These are phyloP conservation scores for Bombus confusus DNA, from an alignment of 1,140 invertebrate genomes.

Conservation along the genomic window DNA sequence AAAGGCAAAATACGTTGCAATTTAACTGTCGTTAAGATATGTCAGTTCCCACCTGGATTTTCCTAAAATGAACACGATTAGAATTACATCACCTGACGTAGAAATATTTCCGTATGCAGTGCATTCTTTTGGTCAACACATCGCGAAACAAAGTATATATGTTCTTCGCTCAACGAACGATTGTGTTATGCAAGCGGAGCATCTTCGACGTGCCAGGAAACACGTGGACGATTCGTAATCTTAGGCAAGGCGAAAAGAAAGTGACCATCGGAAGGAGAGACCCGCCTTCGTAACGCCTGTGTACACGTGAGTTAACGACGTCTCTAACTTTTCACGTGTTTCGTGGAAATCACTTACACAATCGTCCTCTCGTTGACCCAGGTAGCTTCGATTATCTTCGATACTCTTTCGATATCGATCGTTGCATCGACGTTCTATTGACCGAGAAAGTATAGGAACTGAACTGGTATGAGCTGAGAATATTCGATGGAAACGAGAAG, in stretches of 20 bases:
- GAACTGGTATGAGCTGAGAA: neutral
- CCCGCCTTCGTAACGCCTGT: conserved; percentile 62
- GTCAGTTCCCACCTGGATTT: neutral
- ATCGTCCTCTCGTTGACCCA: conserved; percentile 58
- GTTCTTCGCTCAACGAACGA: neutral
- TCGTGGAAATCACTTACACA: conserved; percentile 60
- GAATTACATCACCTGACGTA: neutral
- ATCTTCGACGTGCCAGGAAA: conserved; percentile 67
- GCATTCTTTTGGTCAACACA: neutral
- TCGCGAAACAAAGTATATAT: no score
- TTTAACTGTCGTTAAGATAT: neutral
- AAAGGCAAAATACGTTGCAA: neutral
- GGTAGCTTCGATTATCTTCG: conserved; percentile 19
- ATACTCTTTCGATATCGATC: conserved; percentile 2
- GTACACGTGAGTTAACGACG: conserved; percentile 67
- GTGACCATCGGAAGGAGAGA: conserved; percentile 72
- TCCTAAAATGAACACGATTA: neutral
- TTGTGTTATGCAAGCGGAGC: conserved; percentile 41
- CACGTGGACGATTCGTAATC: conserved; percentile 69
- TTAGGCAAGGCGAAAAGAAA: conserved; percentile 76
- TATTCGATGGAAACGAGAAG: neutral
- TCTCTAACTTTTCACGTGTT: conserved; percentile 66
- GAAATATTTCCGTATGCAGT: neutral
- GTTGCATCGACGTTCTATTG: neutral
- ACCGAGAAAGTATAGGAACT: neutral